phyloP scores from a whole-genome alignment of 2,113 vertebrate genomes.

The Coryphaenoides rupestris region DNA sequence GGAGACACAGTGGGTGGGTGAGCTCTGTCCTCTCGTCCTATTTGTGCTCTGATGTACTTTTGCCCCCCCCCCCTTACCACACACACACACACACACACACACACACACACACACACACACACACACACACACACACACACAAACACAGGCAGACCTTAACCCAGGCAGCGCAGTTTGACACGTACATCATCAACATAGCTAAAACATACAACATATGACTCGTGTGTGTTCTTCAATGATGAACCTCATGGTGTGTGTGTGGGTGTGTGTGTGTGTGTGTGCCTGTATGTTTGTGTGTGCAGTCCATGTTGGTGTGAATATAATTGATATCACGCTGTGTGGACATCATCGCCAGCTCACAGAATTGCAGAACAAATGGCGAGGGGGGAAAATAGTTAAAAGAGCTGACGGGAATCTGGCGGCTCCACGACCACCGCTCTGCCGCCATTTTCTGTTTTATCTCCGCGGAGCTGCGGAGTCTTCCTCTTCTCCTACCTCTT shows the following conservation, averaged over 20 bases:
- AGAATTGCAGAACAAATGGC: conserved; percentile 40
- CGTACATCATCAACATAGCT: too few relatives aligned
- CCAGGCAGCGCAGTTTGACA: too few relatives aligned
- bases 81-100: background rate
- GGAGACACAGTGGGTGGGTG: too few relatives aligned
- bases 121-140: too few relatives aligned
- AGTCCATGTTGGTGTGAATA: conserved; percentile 49
- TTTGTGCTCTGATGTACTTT: too few relatives aligned
- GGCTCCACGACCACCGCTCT: conserved; percentile 21
- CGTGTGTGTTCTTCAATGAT: background rate
- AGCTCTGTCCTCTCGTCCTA: too few relatives aligned
- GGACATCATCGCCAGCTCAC: conserved; percentile 42
- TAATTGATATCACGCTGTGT: conserved; percentile 55
- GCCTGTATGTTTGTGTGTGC: conserved; percentile 25
- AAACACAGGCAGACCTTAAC: too few relatives aligned
- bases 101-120: too few relatives aligned
- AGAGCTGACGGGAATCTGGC: conserved; percentile 29
- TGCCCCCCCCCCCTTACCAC: too few relatives aligned
- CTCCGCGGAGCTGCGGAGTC: background rate
- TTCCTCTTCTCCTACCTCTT: background rate
- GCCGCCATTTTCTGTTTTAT: background rate
- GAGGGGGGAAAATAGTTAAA: conserved; percentile 44
- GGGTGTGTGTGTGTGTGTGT: background rate
- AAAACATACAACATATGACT: too few relatives aligned
- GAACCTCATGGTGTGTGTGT: background rate